A percentile compares a stretch with the other conserved stretches of the same genome.
These are phyloP conservation scores for Odontamblyopus rebecca DNA, from an alignment of 2,797 vertebrate genomes.

Conservation along the genomic window DNA sequence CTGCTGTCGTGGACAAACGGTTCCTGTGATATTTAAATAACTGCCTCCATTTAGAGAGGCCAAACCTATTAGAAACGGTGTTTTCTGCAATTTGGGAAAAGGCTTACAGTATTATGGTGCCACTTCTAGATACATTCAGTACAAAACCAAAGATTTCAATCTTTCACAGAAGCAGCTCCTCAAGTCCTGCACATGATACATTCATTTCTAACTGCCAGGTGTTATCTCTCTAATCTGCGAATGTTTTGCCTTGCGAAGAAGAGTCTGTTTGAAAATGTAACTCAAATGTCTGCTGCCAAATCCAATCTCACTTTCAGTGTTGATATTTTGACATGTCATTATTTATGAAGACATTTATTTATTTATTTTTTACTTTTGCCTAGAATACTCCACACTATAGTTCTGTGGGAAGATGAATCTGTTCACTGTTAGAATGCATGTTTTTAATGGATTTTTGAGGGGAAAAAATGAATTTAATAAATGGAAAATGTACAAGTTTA, in stretches of 20 bases:
- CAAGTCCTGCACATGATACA: neutral
- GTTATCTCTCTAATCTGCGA: slow-evolving; percentile 9
- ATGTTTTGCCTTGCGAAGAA: slow-evolving; percentile 6
- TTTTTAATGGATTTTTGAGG: too few species aligned
- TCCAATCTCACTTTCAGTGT: neutral
- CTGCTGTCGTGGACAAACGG: slow-evolving; percentile 18
- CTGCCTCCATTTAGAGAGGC: slow-evolving; percentile 11
- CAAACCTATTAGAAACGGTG: neutral
- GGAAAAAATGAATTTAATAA: too few species aligned
- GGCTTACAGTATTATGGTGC: slow-evolving; percentile 6
- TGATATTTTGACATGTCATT: neutral
- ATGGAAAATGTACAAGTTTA: too few species aligned
- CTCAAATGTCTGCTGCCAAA: slow-evolving; percentile 6
- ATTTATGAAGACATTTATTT: neutral
- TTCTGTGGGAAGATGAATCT: too few species aligned
- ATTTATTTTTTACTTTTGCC: too few species aligned
- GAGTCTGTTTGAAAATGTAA: slow-evolving; percentile 13
- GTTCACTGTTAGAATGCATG: too few species aligned
- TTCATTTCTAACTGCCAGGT: neutral
- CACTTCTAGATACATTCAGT: neutral
- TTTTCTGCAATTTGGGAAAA: slow-evolving; percentile 27
- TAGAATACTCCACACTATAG: too few species aligned
- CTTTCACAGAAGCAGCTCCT: neutral
- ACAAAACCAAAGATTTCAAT: neutral
- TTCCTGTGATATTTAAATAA: slow-evolving; percentile 12